A percentile compares a stretch with the other conserved stretches of the same genome.
phyloP scores from a whole-genome alignment of 2,888 invertebrate genomes.

The Hoplodrina blanda region DNA sequence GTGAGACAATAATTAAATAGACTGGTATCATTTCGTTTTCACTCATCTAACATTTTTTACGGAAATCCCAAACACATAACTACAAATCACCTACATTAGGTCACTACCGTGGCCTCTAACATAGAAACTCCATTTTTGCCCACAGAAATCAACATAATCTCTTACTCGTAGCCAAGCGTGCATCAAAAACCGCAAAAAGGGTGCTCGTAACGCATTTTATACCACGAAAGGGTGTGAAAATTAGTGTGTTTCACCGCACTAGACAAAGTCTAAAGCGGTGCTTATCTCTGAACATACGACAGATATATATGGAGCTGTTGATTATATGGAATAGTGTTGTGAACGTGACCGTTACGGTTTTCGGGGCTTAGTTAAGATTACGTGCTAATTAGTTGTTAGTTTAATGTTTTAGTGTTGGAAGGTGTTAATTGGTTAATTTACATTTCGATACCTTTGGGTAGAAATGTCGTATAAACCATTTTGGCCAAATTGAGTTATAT shows the following conservation, averaged over 20 bases:
- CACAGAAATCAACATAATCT: constrained; percentile 48
- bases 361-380: background rate
- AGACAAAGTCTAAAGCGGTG: constrained; percentile 74
- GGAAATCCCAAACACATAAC: background rate
- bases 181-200: constrained; percentile 58
- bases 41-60: background rate
- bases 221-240: constrained; percentile 72
- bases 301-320: constrained; percentile 41
- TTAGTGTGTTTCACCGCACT: constrained; percentile 75
- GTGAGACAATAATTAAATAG: too few relatives aligned
- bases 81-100: constrained; percentile 11
- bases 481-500: too few relatives aligned
- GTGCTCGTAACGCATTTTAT: constrained; percentile 62
- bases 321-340: constrained; percentile 53
- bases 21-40: too few relatives aligned
- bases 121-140: constrained; percentile 34
- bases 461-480: too few relatives aligned
- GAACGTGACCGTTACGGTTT: constrained; percentile 23
- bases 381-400: constrained; percentile 19
- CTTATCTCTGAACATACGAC: constrained; percentile 67
- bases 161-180: constrained; percentile 42
- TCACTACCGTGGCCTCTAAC: constrained; percentile 12
- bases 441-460: too few relatives aligned
- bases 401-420: background rate
- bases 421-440: background rate